Base-by-base conservation (phyloP, 2,888 invertebrate genomes). In the Drosophila atripex region DNA sequence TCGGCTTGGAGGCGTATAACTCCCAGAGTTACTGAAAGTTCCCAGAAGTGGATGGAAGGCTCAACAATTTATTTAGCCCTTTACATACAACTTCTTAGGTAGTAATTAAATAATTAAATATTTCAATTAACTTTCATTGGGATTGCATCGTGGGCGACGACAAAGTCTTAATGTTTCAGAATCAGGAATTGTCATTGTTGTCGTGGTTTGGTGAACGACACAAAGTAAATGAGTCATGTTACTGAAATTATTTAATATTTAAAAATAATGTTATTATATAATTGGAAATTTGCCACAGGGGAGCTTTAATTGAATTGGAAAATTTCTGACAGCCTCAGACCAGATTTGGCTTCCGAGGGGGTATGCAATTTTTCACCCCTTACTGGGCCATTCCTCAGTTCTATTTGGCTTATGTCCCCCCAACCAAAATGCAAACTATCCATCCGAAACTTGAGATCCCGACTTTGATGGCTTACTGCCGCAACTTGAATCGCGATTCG, bases 361-460 rank as follows among this genome's bases (percentile, higher is more conserved):
- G 23, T 46, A 23, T 43, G 25, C n/a, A 14, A 21, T 41, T 54
- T 30, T 1, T 8, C 23, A 12, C 16, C 30, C 38, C 16, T 3
- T 12, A 14, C 43, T 53, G 45, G 30, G 18, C 38, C 18, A 45
- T 16, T 30, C 3, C 18, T 12, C 25, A 53, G 21, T 25, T 38
- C 66, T 4, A 32, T 38, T 25, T 14, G 16, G 63, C 38, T 45
- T 16, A 14, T 46, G 35, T 23, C 39, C 4, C 4, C 12, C 28
- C 49, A 14, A 7, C 21, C 35, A 28, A 30, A 32, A 47, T 43
- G 35, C 71, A 35, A 68, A 71, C 71, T 69, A 69, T 58, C 52
- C 53, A 71, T 71, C 60, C 70, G 69, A 53, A 52, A 69, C 68
- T 66, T 54, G 64, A 65, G 68, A 64, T 25, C n/a, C 45, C 53